Evolutionary conservation across 2,888 invertebrate species (phyloP), one percentile per base, ranked within the genome.

Genomic region (Ichneumoninae sp.): DNA sequence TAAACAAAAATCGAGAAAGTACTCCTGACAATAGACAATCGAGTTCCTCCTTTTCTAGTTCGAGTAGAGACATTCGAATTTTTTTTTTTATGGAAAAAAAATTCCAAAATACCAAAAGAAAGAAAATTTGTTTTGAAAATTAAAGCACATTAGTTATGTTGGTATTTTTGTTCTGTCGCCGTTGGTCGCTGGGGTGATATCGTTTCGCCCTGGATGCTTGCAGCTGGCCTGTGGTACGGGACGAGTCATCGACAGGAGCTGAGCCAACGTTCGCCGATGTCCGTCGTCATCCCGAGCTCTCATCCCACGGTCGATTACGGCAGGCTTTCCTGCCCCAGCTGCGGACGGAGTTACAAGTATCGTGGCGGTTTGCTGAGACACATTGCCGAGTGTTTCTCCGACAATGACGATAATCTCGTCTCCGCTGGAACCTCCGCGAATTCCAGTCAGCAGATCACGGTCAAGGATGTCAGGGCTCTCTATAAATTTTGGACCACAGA

Each of bases 281-380:
- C 44, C 44, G 82, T 83, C 83, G 81, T 81, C 86, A 83, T 87
- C 73, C 88, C 86, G 70, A 66, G 66, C 26, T 80, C 86, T 60
- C 91, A 90, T 88, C 91, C 89, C 65, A 90, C 91, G 91, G 89
- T 91, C 70, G 91, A 91, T 89, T 92, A 92, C 88, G 90, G 91
- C 76, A 89, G 93, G 87, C 91, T 93, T 33, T 88, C 90, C 87
- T 94, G 94, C 87, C 93, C 93, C n/a, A 91, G 91, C 86, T 94
- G 94, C 87, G 92, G 93, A 73, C 92, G 93, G 86, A 93, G 91
- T 88, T 94, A 93, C 92, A 93, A 94, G 88, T 93, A 94, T 90
- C 92, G 94, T 63, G 93, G 94, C 73, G 94, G 94, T 87, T 88
- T 94, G 81, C 90, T 92, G 69, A 89, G 93, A 85, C 94, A 94